Base-by-base conservation (phyloP, 2,888 invertebrate genomes). In the Aspidiotus destructor region DNA sequence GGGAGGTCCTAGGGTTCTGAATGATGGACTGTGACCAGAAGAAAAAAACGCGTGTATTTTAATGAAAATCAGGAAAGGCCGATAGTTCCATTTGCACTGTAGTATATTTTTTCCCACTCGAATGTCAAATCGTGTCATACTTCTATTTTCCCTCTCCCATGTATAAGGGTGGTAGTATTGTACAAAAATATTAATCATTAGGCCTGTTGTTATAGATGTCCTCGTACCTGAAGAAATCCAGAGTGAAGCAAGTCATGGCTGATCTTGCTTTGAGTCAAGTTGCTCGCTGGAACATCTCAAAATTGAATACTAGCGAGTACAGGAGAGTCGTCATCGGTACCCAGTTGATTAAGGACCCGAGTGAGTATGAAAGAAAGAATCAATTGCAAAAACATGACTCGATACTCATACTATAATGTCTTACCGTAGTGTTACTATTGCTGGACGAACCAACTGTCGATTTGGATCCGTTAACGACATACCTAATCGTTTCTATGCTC, bases 381-480 rank as follows among this genome's bases (percentile, higher is more conserved):
- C 57, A 7, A 57, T 15, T 17, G 28, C 57, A 57, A 16, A 28
- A 28, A 11, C 7, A 6, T 60, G 2, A 8, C 17, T 57, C 57
- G 57, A 2, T 10, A 44, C 13, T 61, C 7, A 10, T 17, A 7
- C 10, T 41, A n/a, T 9, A 41, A 2, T n/a, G 40, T 5, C 60
- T 15, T 13, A 60, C 48, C 10, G 2, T 77, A 90, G 92, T 92
- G 17, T 84, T 96, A 74, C 78, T 96, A 2, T 81, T 96, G 1
- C 79, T 95, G 72, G 96, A 97, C 76, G 96, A 97, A 75, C 95
- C 96, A 0, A 95, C 96, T 0, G 89, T 90, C 84, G 93, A 93
- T 73, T 81, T 98, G 72, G 96, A 97, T 78, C 94, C 97, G 0
- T 80, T 98, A 65, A 95, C 95, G 75, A 94, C 96, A 0, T 97